Evolutionary conservation across 1,140 invertebrate genomes (phyloP), one percentile per base, ranked within the genome.

Genomic region (Lasioglossum albipes): DNA sequence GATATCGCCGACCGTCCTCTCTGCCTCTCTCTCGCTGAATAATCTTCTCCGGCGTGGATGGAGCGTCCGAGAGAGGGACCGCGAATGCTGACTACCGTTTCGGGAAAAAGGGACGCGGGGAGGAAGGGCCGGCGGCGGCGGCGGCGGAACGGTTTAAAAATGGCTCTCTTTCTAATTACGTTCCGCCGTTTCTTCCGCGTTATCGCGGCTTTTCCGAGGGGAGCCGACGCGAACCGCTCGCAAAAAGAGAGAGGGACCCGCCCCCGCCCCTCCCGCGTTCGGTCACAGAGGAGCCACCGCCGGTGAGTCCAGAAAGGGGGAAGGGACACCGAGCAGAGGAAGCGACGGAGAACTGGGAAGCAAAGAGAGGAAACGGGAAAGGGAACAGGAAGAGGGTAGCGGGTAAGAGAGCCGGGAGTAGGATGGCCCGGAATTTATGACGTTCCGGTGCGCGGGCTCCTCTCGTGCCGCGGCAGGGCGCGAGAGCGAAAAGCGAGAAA

Each of bases 101-200:
- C 7, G 64, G 22, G 36, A 36, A 36, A 5, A 36, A 49, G 27
- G 57, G n/a, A 27, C 20, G 10, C 18, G 10, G 5, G 7, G 41
- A 52, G 12, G 27, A 6, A 20, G 54, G 59, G 45, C 45, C 45
- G 45, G 45, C 45, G 45, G 45, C 45, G 68, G 45, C 45, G 45
- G 45, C 45, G 45, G 45, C 45, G 68, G 45, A 61, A 36, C 61
- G 72, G 27, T 85, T 85, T 83, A 65, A 83, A 83, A 85, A 85
- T 83, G 67, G 70, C 84, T 65, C 73, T 85, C 62, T 77, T 83
- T 86, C 84, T 86, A 86, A 86, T 86, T 86, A 83, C 84, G 81
- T 79, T 79, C 59, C 77, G 65, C 61, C 65, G 61, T 85, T 83
- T 70, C 69, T 83, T 74, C 65, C 18, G 13, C 42, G 73, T 86